Evolutionary conservation across 2,888 invertebrate species (phyloP), one percentile per base, ranked within the genome.

Genomic region (Tiliacea aurago): DNA sequence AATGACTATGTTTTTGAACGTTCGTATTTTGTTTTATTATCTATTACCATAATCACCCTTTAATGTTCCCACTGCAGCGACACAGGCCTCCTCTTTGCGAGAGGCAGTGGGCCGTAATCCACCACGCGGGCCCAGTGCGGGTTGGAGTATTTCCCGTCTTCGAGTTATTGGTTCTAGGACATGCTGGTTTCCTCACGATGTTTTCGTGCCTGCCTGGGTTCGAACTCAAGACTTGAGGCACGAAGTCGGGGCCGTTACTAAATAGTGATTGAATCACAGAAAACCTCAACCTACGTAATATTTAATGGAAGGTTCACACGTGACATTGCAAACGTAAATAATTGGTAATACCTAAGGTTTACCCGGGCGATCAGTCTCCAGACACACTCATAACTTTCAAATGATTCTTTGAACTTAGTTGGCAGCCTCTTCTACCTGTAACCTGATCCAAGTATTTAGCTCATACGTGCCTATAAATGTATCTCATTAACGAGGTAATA

Each of bases 351-450:
- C 13, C 4, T 20, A 63, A n/a, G 43, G n/a, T 43, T 28, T 18
- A 56, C 10, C 13, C 9, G 13, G 45, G n/a, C 28, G 43, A 69
- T 76, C 61, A 47, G 28, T 56, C 55, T 55, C 6, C 28, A 28
- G 20, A 28, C 4, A 13, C 20, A 41, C 56, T 69, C 10, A 7
- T 56, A 75, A 75, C 45, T 62, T 68, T 0, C 5, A 47, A 55
- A 62, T 10, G 61, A 37, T 13, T 64, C 58, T 28, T 64, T 47
- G 33, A 77, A 77, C 55, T 28, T 20, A 41, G 37, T 70, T 80
- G 82, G 78, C 82, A 80, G 23, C 45, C 6, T n/a, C 11, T 20
- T 41, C 58, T 23, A 59, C 49, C 23, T 59, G 63, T 70, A 49
- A 70, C 37, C 53, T 63, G 45, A 65, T 49, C 43, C 6, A 33